These are phyloP conservation scores for Platygyra sinensis DNA, from an alignment of 64 coral and sea anemone species.

Conservation along the genomic window DNA sequence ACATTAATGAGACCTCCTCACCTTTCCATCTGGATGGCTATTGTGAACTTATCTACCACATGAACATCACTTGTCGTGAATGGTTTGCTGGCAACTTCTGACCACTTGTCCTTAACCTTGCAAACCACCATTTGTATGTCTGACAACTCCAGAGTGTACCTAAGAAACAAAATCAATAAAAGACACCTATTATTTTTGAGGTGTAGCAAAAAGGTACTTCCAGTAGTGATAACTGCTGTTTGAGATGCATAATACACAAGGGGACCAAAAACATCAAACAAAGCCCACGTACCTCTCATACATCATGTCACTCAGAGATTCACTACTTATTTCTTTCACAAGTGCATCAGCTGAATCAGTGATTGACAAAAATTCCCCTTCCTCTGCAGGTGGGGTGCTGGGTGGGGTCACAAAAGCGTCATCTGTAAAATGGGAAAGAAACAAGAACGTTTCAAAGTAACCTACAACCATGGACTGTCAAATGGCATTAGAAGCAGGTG, in stretches of 20 bases:
- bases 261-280: neutral
- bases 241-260: too few relatives aligned
- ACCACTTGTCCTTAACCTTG: slow-evolving; percentile 78
- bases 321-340: slow-evolving; percentile 55
- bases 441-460: neutral
- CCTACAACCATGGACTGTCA: neutral
- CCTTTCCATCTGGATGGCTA: slow-evolving; percentile 90
- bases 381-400: slow-evolving; percentile 84
- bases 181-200: neutral
- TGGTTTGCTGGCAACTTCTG: slow-evolving; percentile 69
- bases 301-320: slow-evolving; percentile 46
- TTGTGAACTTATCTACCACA: slow-evolving; percentile 95
- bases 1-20: slow-evolving; percentile 6
- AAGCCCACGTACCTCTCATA: slow-evolving; percentile 43
- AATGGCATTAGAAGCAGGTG: too few relatives aligned
- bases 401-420: slow-evolving; percentile 92
- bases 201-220: neutral
- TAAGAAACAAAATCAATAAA: slow-evolving; percentile 11
- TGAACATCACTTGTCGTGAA: slow-evolving; percentile 81
- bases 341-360: slow-evolving; percentile 48
- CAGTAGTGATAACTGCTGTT: neutral
- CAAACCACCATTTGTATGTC: slow-evolving; percentile 97
- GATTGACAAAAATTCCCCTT: slow-evolving; percentile 12
- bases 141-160: slow-evolving; percentile 89
- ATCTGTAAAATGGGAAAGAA: slow-evolving; percentile 39